Percentiles rank a stretch among this genome's conserved stretches.
Conservation (phyloP, 2,113 vertebrate genomes). For the Zapornia atra region DNA sequence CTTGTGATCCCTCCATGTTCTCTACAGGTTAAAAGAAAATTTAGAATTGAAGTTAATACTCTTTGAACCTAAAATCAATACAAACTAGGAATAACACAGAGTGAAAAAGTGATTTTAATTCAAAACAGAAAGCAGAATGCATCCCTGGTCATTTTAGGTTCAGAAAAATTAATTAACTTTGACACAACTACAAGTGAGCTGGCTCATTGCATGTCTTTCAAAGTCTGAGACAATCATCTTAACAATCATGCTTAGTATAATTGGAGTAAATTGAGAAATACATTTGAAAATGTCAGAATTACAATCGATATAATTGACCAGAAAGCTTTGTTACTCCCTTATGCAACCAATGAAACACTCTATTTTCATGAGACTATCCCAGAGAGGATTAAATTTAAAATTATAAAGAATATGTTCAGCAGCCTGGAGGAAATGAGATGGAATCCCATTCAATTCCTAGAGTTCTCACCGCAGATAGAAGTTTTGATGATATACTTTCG, state of each 20-base stretch:
- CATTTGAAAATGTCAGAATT: slow-evolving; percentile 45
- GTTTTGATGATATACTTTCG: not conserved
- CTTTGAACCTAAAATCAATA: slow-evolving; percentile 57
- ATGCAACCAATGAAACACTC: not conserved
- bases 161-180: slow-evolving; percentile 62
- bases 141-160: slow-evolving; percentile 37
- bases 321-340: slow-evolving; percentile 12
- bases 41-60: slow-evolving; percentile 44
- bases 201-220: not conserved
- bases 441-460: not conserved
- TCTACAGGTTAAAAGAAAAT: slow-evolving; percentile 51
- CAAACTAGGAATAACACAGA: slow-evolving; percentile 12
- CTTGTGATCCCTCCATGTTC: not conserved
- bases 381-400: slow-evolving; percentile 16
- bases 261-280: slow-evolving; percentile 50
- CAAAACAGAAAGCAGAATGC: slow-evolving; percentile 40
- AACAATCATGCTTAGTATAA: slow-evolving; percentile 49
- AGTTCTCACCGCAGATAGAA: not conserved
- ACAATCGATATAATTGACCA: slow-evolving; percentile 44
- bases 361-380: not conserved
- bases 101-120: slow-evolving; percentile 60
- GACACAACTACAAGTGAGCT: slow-evolving; percentile 42
- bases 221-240: slow-evolving; percentile 48
- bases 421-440: not conserved
- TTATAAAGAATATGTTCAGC: not conserved